Base-by-base conservation (phyloP, 2,113 vertebrate genomes). In the Polypterus bichir region DNA sequence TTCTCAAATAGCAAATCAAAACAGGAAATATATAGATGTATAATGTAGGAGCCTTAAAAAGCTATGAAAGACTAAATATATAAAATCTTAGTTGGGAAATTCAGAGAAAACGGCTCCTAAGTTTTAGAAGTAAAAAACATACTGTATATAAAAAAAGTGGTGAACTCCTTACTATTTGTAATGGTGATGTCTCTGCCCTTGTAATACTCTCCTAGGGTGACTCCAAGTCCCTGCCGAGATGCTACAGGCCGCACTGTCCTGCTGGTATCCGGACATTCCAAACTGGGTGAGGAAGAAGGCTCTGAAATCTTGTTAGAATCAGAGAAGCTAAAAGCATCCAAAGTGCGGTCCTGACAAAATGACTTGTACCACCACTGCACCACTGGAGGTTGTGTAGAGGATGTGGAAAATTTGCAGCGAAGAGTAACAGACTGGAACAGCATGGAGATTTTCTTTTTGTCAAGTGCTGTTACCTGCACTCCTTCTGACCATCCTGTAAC, bases 281-380 rank as follows among this genome's bases (percentile, higher is more conserved):
- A 62, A 66, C 96, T 90, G 47, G 91, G 86, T 65, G 81, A 75
- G 81, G 86, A 74, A 4, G 91, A 90, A 66, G 88, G 78, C 68
- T 88, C 74, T 67, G 91, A 77, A 71, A 70, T 56, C 72, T 78
- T 66, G 71, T 80, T 44, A 6, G 27, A 72, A 64, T 83, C 73
- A 0, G 69, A 60, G 65, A 81, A 62, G 57, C 77, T 88, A 80
- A 98, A 75, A 64, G 94, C 89, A 46, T 98, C 93, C 46, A 76
- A 79, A 4, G 91, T 89, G 61, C 86, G 89, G 66, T 99, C 95
- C 62, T 88, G 89, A 72, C 96, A 99, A 76, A 92, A 97, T 61
- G 96, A 99, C 76, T 97, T 98, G 83, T 94, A 99, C 79, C 88
- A 91, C 96, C 96, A 99, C 72, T 97, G 95, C 53, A 99, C 89